Evolutionary conservation across 2,888 invertebrate species (phyloP).

Genomic region (Nowickia ferox): DNA sequence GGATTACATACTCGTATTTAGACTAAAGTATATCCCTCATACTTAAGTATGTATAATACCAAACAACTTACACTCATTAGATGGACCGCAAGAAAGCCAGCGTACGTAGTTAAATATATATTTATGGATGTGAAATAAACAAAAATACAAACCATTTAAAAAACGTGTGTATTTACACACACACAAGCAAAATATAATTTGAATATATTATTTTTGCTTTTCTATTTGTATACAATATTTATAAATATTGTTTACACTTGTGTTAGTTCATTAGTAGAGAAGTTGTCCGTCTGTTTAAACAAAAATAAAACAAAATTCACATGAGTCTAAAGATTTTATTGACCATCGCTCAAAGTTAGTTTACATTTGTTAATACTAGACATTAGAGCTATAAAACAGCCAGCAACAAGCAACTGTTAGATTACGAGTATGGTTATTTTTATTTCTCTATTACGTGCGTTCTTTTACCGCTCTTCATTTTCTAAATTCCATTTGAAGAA

Average conservation of each 20-base stretch:
- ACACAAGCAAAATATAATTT: slow-evolving; percentile 39
- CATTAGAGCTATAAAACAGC: slow-evolving; percentile 53
- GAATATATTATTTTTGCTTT: not conserved
- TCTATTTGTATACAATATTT: slow-evolving; percentile 8
- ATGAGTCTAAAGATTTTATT: slow-evolving; percentile 62
- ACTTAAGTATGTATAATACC: not conserved
- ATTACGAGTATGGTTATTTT: slow-evolving; percentile 42
- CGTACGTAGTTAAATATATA: slow-evolving; percentile 52
- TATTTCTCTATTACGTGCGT: slow-evolving; percentile 13
- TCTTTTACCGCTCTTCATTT: slow-evolving; percentile 4
- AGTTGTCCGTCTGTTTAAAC: slow-evolving; percentile 19
- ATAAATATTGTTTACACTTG: slow-evolving; percentile 55
- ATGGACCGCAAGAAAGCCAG: not conserved
- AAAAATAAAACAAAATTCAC: slow-evolving; percentile 60
- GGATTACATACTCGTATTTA: slow-evolving; percentile 35
- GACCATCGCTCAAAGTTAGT: slow-evolving; percentile 66
- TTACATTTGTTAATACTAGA: slow-evolving; percentile 68
- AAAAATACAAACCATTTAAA: slow-evolving; percentile 52
- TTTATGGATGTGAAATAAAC: slow-evolving; percentile 63
- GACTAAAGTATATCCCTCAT: slow-evolving; percentile 36
- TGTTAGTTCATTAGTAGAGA: slow-evolving; percentile 52
- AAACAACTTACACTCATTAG: slow-evolving; percentile 18
- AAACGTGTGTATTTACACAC: slow-evolving; percentile 36
- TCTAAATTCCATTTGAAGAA: slow-evolving; percentile 15
- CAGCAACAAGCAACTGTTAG: slow-evolving; percentile 20